Evolutionary conservation across 2,113 vertebrate genomes (phyloP).

Genomic region (Prochilodus magdalenae): DNA sequence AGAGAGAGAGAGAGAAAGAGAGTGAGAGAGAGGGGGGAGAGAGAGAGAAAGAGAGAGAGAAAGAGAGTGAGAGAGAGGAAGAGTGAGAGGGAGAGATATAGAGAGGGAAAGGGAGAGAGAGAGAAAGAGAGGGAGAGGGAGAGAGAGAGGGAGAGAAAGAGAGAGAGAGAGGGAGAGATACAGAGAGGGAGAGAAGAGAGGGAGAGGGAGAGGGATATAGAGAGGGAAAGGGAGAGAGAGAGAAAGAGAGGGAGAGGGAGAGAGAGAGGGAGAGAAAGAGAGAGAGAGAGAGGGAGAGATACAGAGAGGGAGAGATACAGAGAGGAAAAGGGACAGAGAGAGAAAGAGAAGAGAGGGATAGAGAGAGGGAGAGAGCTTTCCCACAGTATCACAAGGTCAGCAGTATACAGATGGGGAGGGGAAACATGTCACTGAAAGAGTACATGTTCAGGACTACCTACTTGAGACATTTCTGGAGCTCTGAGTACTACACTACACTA

Average conservation of each 20-base stretch:
- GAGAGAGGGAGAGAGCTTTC: not conserved
- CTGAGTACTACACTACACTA: not conserved
- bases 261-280: constrained; percentile 20
- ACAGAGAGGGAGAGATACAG: not conserved
- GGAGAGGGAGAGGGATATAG: constrained; percentile 11
- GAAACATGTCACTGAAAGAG: too few species aligned
- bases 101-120: not conserved
- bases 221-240: not conserved
- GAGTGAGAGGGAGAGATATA: too few species aligned
- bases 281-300: not conserved
- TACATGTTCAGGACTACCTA: too few species aligned
- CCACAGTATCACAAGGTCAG: not conserved
- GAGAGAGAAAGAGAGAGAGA: constrained; percentile 13
- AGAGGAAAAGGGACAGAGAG: constrained; percentile 22
- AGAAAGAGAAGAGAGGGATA: constrained; percentile 9
- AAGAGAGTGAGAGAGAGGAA: not conserved
- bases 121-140: constrained; percentile 8
- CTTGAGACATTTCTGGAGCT: not conserved
- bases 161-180: not conserved
- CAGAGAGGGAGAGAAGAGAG: too few species aligned
- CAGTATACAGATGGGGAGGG: not conserved
- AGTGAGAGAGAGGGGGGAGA: not conserved
- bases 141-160: not conserved
- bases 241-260: not conserved
- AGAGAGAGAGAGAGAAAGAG: not conserved